These are phyloP conservation scores for Sminthurides aquaticus DNA, from an alignment of 2,888 invertebrate species.

Conservation along the genomic window DNA sequence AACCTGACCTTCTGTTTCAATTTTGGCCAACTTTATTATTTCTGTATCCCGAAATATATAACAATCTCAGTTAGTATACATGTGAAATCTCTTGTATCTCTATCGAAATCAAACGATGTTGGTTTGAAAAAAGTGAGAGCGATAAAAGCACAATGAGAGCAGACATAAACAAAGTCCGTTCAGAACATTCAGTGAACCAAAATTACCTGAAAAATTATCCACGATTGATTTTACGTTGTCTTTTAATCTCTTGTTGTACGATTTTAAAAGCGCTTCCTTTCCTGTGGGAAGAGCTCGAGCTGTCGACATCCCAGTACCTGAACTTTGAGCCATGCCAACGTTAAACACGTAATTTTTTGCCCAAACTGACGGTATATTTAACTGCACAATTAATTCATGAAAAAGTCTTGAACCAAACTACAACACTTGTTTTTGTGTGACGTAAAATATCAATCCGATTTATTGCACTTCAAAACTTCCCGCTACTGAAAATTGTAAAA, in stretches of 20 bases:
- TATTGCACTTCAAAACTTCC: neutral
- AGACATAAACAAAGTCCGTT: constrained; percentile 40
- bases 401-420: too few species aligned
- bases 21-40: constrained; percentile 78
- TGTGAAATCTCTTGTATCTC: too few species aligned
- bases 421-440: too few species aligned
- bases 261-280: constrained; percentile 89
- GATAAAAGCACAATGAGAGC: too few species aligned
- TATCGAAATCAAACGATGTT: too few species aligned
- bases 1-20: constrained; percentile 78
- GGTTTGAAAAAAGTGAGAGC: too few species aligned
- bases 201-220: constrained; percentile 87
- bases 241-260: constrained; percentile 86
- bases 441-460: too few species aligned
- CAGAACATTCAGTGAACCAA: too few species aligned
- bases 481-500: neutral
- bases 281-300: constrained; percentile 74
- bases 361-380: too few species aligned
- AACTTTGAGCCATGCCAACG: neutral
- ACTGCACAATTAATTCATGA: too few species aligned
- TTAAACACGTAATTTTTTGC: too few species aligned
- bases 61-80: too few species aligned
- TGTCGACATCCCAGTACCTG: neutral
- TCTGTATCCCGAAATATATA: constrained; percentile 57
- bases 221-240: constrained; percentile 96